phyloP scores from a whole-genome alignment of 2,888 invertebrate genomes.

The Bembecia ichneumoniformis region DNA sequence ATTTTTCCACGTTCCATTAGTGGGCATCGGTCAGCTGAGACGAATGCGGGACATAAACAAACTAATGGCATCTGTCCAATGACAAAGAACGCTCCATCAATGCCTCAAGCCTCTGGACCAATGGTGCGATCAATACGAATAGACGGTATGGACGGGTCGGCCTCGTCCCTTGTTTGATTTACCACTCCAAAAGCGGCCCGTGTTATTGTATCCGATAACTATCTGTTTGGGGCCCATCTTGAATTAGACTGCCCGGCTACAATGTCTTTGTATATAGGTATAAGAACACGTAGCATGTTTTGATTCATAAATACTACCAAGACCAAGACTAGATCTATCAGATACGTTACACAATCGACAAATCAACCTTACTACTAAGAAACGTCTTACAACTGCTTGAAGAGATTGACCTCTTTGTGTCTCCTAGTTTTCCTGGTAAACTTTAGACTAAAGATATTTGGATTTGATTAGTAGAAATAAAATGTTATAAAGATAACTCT shows the following conservation, averaged over 20 bases:
- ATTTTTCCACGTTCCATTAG: constrained; percentile 54
- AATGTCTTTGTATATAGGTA: not conserved
- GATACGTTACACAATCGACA: no score
- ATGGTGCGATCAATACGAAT: constrained; percentile 23
- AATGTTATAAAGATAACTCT: no score
- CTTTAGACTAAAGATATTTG: no score
- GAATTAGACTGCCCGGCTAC: not conserved
- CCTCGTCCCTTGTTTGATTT: constrained; percentile 19
- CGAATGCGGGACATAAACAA: constrained; percentile 52
- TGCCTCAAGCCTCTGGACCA: constrained; percentile 36
- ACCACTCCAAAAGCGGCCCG: constrained; percentile 13
- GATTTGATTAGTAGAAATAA: no score
- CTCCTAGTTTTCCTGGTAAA: no score
- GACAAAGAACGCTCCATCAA: constrained; percentile 53
- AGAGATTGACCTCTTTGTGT: no score
- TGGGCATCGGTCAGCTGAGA: constrained; percentile 39
- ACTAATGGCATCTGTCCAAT: constrained; percentile 43
- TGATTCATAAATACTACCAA: no score
- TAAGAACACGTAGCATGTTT: not conserved
- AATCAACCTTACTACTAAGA: no score
- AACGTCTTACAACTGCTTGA: no score
- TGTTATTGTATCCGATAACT: constrained; percentile 22
- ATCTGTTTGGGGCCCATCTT: constrained; percentile 8
- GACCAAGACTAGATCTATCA: no score
- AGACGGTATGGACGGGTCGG: constrained; percentile 6